Evolutionary conservation across 2,113 vertebrate genomes (phyloP).

Genomic region (Pseudorasbora parva): DNA sequence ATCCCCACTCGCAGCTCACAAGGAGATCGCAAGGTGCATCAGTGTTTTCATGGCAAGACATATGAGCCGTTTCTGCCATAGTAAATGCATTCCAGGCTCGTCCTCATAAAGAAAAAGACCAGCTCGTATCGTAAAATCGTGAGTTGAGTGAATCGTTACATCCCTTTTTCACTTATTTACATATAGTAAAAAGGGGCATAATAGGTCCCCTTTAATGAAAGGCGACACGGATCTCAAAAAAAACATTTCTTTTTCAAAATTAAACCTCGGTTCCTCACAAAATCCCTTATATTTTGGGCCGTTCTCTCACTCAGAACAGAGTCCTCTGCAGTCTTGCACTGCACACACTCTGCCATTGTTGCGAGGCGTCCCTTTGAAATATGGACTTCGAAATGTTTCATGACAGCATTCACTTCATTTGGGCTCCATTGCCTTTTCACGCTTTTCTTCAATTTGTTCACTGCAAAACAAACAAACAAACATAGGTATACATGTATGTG

Average conservation of each 20-base stretch:
- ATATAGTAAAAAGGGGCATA: no score
- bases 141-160: no score
- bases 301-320: conserved; percentile 41
- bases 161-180: no score
- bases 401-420: conserved; percentile 38
- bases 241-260: conserved; percentile 14
- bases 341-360: conserved; percentile 22
- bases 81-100: no score
- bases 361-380: conserved; percentile 39
- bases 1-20: no score
- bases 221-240: no score
- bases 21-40: no score
- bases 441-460: background rate
- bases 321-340: conserved; percentile 42
- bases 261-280: conserved; percentile 36
- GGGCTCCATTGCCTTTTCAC: conserved; percentile 10
- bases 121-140: no score
- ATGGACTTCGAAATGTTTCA: conserved; percentile 47
- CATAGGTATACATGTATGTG: background rate
- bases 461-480: background rate
- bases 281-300: conserved; percentile 45
- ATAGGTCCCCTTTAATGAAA: no score
- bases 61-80: no score
- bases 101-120: no score
- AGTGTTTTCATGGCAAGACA: no score